Conservation (phyloP, 2,797 vertebrate species). For the Typhlichthys subterraneus region DNA sequence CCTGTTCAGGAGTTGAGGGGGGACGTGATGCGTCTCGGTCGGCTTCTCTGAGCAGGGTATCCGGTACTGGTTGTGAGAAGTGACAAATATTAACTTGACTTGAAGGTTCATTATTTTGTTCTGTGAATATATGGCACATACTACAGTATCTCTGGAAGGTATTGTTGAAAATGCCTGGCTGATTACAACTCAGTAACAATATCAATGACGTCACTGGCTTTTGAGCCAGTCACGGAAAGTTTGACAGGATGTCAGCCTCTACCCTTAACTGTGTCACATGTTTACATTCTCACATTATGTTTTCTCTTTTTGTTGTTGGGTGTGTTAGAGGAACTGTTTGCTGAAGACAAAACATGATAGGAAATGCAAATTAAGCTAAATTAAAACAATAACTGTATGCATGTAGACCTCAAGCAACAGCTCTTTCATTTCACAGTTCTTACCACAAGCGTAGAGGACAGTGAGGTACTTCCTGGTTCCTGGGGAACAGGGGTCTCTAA, state of each 20-base stretch:
- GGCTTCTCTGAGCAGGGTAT: conserved; percentile 82
- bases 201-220: conserved; percentile 55
- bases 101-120: conserved; percentile 37
- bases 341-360: conserved; percentile 28
- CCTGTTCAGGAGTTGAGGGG: conserved; percentile 51
- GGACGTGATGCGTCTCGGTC: conserved; percentile 72
- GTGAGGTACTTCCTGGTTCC: conserved; percentile 92
- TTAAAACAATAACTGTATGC: too few relatives aligned
- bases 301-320: conserved; percentile 25
- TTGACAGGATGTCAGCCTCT: conserved; percentile 60
- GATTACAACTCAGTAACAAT: conserved; percentile 32
- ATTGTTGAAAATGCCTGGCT: conserved; percentile 21
- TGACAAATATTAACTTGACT: conserved; percentile 6
- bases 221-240: conserved; percentile 66
- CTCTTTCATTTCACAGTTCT: conserved; percentile 44
- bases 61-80: conserved; percentile 62
- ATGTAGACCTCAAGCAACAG: not conserved
- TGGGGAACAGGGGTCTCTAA: conserved; percentile 90
- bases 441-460: conserved; percentile 93
- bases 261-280: conserved; percentile 28
- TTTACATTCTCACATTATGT: conserved; percentile 37
- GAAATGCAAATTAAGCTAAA: conserved; percentile 23
- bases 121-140: conserved; percentile 15
- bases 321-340: conserved; percentile 38
- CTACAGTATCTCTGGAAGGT: conserved; percentile 12